A percentile compares a stretch with the other conserved stretches of the same genome.
These are phyloP conservation scores for Tiliacea aurago DNA, from an alignment of 2,888 invertebrate genomes.

Conservation along the genomic window DNA sequence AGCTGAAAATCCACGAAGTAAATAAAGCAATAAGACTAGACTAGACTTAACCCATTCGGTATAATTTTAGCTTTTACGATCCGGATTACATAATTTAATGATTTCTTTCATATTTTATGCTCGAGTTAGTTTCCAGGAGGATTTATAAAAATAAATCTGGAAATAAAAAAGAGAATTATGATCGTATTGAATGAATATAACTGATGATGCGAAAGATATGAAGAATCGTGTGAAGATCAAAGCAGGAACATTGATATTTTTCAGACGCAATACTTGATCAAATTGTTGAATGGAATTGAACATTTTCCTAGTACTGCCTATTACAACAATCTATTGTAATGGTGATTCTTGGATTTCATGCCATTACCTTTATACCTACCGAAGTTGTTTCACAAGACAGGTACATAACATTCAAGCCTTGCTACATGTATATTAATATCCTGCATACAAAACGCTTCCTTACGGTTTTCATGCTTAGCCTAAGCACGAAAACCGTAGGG, in stretches of 20 bases:
- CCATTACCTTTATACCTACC: background rate
- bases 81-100: conserved; percentile 4
- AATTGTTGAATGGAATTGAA: background rate
- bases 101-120: conserved; percentile 4
- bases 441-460: too few relatives aligned
- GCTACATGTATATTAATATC: too few relatives aligned
- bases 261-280: background rate
- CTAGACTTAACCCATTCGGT: background rate
- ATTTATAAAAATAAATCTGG: conserved; percentile 18
- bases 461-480: too few relatives aligned
- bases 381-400: background rate
- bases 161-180: conserved; percentile 3
- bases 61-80: conserved; percentile 25
- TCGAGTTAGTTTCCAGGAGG: background rate
- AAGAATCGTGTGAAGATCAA: conserved; percentile 4
- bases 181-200: conserved; percentile 14
- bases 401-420: background rate
- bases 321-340: background rate
- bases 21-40: conserved; percentile 4
- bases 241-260: background rate
- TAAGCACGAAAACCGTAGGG: too few relatives aligned
- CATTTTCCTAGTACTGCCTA: background rate
- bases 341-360: background rate
- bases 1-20: background rate
- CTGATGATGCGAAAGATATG: conserved; percentile 6